phyloP scores from a whole-genome alignment of 2,113 vertebrate genomes.

The Laterallus jamaicensis region DNA sequence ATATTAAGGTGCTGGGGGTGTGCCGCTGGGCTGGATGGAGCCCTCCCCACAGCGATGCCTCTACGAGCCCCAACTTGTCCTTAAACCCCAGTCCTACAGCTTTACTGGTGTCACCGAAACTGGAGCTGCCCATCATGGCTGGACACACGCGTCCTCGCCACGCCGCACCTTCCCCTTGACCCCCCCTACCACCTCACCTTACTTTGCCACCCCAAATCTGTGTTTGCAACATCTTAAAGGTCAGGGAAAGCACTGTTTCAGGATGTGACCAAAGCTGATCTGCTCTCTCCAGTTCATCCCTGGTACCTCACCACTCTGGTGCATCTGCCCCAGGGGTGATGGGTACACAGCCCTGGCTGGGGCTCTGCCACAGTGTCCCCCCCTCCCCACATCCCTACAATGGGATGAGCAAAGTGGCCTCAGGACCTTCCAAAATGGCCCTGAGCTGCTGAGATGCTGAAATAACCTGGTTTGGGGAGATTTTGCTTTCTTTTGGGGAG shows the following conservation, averaged over 20 bases:
- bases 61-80: not conserved
- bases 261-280: not conserved
- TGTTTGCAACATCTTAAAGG: conserved; percentile 49
- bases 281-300: fast-evolving
- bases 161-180: not conserved
- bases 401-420: too few relatives aligned
- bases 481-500: fast-evolving
- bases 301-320: not conserved
- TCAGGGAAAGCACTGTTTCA: conserved; percentile 13
- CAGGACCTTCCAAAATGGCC: not conserved
- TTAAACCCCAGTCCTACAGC: not conserved
- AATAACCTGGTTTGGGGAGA: not conserved
- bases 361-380: not conserved
- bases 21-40: not conserved
- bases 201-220: not conserved
- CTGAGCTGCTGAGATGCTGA: not conserved
- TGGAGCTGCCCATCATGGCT: conserved; percentile 51
- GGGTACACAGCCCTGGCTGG: fast-evolving
- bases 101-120: conserved; percentile 18
- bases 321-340: not conserved
- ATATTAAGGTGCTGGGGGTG: fast-evolving
- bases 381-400: not conserved
- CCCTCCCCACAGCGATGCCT: not conserved
- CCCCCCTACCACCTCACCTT: not conserved
- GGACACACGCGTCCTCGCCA: not conserved